Evolutionary conservation across 2,888 invertebrate species (phyloP), one percentile per base, ranked within the genome.

Genomic region (Spatulosminthurus flaviceps): DNA sequence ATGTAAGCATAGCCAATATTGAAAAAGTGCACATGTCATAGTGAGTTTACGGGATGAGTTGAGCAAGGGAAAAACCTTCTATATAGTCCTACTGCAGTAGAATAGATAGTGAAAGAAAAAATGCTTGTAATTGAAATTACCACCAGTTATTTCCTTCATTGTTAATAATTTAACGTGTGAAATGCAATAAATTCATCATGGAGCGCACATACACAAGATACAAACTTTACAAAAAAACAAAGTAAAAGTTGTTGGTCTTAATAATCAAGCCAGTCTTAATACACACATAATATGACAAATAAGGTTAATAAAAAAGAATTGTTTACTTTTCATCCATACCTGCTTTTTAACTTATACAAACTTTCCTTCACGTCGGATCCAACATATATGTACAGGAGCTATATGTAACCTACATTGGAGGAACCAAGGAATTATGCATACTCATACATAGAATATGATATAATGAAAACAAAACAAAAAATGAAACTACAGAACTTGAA

Each of bases 121-220:
- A 34, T 7, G 34, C 34, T 51, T 19, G 51, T 51, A 51, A 51
- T 51, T 51, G 51, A 51, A 51, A 51, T 51, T 51, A 51, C 51
- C 51, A 51, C 51, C 51, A 51, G 51, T 51, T 51, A 51, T 51
- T 51, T 51, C 51, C 51, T 51, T 51, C 51, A 51, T 51, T 51
- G 51, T 51, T 51, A 51, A 51, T 51, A 51, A 51, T 51, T 51
- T 51, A 51, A 51, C 51, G 51, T 51, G 51, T 51, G 51, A 51
- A 51, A 51, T 51, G 51, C 51, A 51, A 51, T 51, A 51, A 51
- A 51, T 51, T 51, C 51, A 2, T 5, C 51, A 16, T 19, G 51
- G 9, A 9, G 51, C 51, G 41, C 9, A 13, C 41, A 41, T 7
- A 13, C 13, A 13, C 41, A 9, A 13, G 7, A 51, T 5, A 2